A percentile compares a stretch with the other conserved stretches of the same genome.
Evolutionary conservation across 2,797 vertebrate genomes (phyloP).

Genomic region (Falco concolor): DNA sequence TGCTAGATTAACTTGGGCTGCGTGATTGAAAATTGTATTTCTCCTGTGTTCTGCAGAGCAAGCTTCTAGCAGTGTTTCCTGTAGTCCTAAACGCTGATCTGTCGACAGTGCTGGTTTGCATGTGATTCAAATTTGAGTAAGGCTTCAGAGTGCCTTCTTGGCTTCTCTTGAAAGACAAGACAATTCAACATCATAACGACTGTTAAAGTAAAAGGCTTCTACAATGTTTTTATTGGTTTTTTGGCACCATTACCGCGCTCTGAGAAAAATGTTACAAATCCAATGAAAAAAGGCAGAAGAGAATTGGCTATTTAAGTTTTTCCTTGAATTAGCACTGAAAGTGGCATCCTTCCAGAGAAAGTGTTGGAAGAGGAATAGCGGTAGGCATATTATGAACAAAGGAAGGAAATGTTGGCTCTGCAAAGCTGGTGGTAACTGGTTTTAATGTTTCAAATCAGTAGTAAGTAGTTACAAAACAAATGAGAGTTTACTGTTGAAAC

Average conservation of each 20-base stretch:
- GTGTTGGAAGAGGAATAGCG: slow-evolving; percentile 44
- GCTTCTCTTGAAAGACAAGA: slow-evolving; percentile 6
- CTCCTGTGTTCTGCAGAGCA: background rate
- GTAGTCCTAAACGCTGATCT: background rate
- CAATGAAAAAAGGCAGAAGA: slow-evolving; percentile 16
- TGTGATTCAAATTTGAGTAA: background rate
- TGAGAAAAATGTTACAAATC: slow-evolving; percentile 6
- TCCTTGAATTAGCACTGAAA: slow-evolving; percentile 29
- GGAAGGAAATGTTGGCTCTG: slow-evolving; percentile 29
- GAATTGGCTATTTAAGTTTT: slow-evolving; percentile 25
- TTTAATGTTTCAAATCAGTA: slow-evolving; percentile 40
- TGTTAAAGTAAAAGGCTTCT: slow-evolving; percentile 32
- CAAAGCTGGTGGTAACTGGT: slow-evolving; percentile 26
- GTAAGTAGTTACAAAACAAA: slow-evolving; percentile 33
- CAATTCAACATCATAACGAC: background rate
- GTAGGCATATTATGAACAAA: slow-evolving; percentile 39
- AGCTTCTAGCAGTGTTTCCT: background rate
- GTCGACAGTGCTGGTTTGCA: background rate
- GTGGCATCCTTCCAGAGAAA: slow-evolving; percentile 55
- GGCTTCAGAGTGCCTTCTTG: slow-evolving; percentile 8
- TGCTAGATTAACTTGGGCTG: background rate
- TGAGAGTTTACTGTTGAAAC: slow-evolving; percentile 1
- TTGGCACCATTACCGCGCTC: background rate
- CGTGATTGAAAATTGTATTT: background rate
- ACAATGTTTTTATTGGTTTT: background rate